These are phyloP conservation scores for Myotis davidii DNA, from an alignment of 2,113 vertebrate genomes.

Conservation along the genomic window DNA sequence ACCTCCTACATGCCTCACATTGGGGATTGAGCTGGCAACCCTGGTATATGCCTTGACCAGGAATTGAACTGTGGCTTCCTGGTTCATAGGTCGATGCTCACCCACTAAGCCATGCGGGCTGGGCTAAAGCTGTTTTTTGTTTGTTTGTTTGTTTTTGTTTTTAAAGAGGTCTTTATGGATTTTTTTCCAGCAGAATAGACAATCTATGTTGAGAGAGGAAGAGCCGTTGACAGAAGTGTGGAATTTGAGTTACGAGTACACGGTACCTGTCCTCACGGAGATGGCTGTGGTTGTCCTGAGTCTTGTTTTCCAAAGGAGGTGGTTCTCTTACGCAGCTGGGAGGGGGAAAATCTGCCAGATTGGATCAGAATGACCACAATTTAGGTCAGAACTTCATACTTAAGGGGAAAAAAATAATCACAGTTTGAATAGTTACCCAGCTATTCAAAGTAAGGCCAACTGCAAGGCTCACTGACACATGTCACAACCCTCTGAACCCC, in stretches of 20 bases:
- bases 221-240: neutral
- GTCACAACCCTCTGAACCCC: neutral
- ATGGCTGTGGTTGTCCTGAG: neutral
- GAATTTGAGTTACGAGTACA: neutral
- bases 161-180: neutral
- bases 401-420: neutral
- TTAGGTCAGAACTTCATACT: slow-evolving; percentile 44
- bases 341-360: neutral
- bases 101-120: too few species aligned
- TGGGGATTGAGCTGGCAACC: too few species aligned
- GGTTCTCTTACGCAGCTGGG: neutral
- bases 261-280: neutral
- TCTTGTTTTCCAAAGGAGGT: neutral
- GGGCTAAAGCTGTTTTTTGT: neutral
- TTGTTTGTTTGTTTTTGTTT: neutral
- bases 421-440: neutral
- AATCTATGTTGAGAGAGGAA: neutral
- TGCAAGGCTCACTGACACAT: neutral
- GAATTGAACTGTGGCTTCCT: too few species aligned
- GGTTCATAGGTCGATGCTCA: too few species aligned
- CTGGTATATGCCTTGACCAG: too few species aligned
- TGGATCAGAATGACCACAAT: neutral
- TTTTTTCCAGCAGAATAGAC: neutral
- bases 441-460: neutral
- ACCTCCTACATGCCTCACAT: too few species aligned